Evolutionary conservation across 2,888 invertebrate species (phyloP).

Genomic region (Emmelina monodactyla): DNA sequence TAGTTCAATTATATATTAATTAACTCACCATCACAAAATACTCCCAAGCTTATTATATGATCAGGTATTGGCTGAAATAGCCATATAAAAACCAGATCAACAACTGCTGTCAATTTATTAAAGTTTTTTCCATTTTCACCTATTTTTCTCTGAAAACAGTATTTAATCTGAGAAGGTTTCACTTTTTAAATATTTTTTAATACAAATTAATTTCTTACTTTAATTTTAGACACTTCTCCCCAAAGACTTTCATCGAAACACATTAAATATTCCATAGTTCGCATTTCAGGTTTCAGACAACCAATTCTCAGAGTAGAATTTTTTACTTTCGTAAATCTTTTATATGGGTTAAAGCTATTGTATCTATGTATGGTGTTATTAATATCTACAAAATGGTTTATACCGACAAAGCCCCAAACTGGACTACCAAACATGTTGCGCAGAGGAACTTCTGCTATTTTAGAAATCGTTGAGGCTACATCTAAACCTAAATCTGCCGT

Average conservation of each 20-base stretch:
- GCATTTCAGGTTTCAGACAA: constrained; percentile 51
- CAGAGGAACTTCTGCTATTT: constrained; percentile 48
- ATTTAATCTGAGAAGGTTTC: no score
- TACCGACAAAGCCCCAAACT: constrained; percentile 70
- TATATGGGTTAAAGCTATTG: constrained; percentile 55
- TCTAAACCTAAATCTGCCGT: constrained; percentile 66
- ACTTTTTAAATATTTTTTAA: constrained; percentile 3
- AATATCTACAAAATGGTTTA: constrained; percentile 63
- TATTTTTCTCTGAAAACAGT: constrained; percentile 22
- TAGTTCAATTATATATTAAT: neutral
- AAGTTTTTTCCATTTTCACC: constrained; percentile 18
- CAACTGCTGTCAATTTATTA: constrained; percentile 40
- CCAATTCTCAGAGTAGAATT: constrained; percentile 61
- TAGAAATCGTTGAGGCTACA: constrained; percentile 38
- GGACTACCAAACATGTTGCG: constrained; percentile 65
- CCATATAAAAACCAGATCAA: constrained; percentile 60
- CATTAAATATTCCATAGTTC: constrained; percentile 59
- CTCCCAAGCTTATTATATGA: constrained; percentile 58
- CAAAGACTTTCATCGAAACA: constrained; percentile 43
- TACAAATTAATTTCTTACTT: constrained; percentile 24
- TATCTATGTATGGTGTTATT: constrained; percentile 60
- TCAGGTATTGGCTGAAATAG: constrained; percentile 36
- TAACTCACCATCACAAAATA: constrained; percentile 59
- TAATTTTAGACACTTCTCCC: constrained; percentile 33
- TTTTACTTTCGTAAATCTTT: constrained; percentile 49